These are phyloP conservation scores for Piprites chloris DNA, from an alignment of 2,113 vertebrate genomes.

Conservation along the genomic window DNA sequence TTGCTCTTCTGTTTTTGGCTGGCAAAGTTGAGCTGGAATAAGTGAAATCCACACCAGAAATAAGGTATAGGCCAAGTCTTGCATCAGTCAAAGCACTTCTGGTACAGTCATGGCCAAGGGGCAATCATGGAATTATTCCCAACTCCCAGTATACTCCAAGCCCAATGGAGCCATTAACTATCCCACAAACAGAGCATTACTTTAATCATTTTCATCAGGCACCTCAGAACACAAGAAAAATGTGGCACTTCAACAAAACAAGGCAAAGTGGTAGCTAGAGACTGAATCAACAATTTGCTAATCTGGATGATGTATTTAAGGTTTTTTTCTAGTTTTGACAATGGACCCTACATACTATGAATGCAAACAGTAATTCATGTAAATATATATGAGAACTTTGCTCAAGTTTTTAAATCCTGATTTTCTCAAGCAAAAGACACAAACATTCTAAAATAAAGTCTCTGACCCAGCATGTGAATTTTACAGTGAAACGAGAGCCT, in stretches of 20 bases:
- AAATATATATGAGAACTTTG: background rate
- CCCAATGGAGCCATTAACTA: background rate
- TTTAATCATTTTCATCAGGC: slow-evolving; percentile 9
- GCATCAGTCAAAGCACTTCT: background rate
- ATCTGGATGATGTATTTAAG: background rate
- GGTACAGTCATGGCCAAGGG: background rate
- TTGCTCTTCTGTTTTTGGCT: background rate
- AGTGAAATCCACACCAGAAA: background rate
- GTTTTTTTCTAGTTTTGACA: background rate
- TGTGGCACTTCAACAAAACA: background rate
- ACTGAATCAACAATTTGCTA: background rate
- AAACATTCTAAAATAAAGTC: background rate
- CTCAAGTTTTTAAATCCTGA: background rate
- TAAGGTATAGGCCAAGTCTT: background rate
- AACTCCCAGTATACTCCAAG: background rate
- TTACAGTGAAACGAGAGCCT: background rate
- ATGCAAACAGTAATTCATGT: background rate
- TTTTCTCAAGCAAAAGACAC: background rate
- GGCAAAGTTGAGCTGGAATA: background rate
- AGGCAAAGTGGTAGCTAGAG: background rate
- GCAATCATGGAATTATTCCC: background rate
- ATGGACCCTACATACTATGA: background rate
- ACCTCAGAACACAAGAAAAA: slow-evolving; percentile 10
- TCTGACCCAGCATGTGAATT: background rate
- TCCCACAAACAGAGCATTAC: background rate